Base-by-base conservation (phyloP, 2,113 vertebrate genomes). In the Sinocyclocheilus grahami region DNA sequence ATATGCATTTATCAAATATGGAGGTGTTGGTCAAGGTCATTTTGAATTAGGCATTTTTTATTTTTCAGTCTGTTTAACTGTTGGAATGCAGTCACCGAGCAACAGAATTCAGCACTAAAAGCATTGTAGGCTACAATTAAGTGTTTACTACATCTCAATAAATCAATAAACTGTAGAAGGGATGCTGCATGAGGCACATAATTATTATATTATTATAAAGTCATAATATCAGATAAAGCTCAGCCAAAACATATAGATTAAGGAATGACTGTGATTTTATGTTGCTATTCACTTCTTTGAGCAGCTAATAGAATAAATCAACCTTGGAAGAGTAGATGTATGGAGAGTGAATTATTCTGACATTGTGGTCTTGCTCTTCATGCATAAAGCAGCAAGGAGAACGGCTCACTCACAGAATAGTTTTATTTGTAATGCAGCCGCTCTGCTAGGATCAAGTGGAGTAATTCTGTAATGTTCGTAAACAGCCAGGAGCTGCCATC, bases 371-470 rank as follows among this genome's bases (percentile, higher is more conserved):
- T 55, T 84, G 87, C 69, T 84, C 58, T 27, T 62, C 71, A 62
- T 86, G 48, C 69, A 77, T 80, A 83, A 80, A 46, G 60, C 27
- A 62, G 39, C 1, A 0, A 27, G 80, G 83, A 88, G 12, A 46
- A 20, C 6, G 4, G 48, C 53, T 86, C 69, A 80, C 62, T 42
- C 22, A 42, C 75, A 33, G 37, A 84, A 42, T 48, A 60, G 65
- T 83, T 75, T 80, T 80, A 85, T 88, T 48, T 84, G 37, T 82
- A 82, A 85, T 72, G 65, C 75, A 84, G 65, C 69, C 27, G 46
- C 69, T 46, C 39, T 51, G 78, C 58, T 39, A 37, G 71, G 82
- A 89, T 89, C 88, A 89, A 86, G 85, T 89, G 67, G 77, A 82
- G 69, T 69, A 60, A 86, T 88, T 88, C 20, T 85, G 80, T 77